Conservation (phyloP, 2,797 vertebrate species). For the Pseudotriccus pelzelni region DNA sequence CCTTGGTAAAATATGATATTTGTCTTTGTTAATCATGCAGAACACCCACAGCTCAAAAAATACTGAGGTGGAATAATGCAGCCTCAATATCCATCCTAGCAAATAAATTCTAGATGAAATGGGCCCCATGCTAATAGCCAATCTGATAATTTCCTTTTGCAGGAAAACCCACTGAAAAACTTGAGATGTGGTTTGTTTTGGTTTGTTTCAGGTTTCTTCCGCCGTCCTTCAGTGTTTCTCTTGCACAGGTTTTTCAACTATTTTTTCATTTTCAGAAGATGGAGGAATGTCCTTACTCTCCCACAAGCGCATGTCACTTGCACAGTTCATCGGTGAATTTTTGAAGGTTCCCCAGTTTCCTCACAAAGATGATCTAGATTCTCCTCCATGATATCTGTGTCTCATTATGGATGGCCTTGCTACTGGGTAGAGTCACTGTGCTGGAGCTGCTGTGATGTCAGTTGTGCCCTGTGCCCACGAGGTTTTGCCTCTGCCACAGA, state of each 20-base stretch:
- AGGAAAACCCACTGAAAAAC: not conserved
- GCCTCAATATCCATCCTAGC: not conserved
- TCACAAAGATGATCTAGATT: not conserved
- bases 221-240: not conserved
- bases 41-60: constrained; percentile 14
- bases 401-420: not conserved
- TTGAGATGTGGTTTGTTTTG: not conserved
- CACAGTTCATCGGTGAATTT: not conserved
- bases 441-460: not conserved
- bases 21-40: constrained; percentile 48
- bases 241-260: not conserved
- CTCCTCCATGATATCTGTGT: not conserved
- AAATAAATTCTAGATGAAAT: constrained; percentile 23
- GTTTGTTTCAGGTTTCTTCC: accelerated
- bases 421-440: not conserved
- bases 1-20: constrained; percentile 35
- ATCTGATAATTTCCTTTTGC: not conserved
- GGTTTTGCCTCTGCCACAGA: not conserved
- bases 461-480: accelerated
- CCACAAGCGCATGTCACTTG: accelerated
- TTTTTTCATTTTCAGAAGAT: not conserved
- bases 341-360: not conserved
- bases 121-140: not conserved
- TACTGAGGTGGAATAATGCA: not conserved
- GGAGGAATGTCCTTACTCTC: not conserved